These are phyloP conservation scores for Stercorarius parasiticus DNA, from an alignment of 2,113 vertebrate genomes.

Conservation along the genomic window DNA sequence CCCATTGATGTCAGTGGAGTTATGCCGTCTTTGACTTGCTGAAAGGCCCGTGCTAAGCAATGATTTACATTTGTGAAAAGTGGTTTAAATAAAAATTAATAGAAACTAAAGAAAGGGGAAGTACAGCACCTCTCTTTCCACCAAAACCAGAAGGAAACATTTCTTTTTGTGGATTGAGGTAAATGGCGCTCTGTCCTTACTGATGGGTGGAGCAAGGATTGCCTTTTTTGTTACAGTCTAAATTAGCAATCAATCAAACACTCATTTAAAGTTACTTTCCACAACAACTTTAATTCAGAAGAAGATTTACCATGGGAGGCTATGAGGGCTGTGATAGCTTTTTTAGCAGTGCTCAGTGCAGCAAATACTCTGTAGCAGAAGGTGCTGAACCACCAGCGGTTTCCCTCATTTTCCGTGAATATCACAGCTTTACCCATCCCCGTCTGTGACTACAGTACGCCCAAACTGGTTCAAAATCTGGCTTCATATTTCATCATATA, in stretches of 20 bases:
- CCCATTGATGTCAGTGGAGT: neutral
- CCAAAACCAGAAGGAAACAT: neutral
- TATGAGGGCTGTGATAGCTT: neutral
- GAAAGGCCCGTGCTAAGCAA: accelerated
- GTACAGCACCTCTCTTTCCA: neutral
- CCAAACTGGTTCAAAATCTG: neutral
- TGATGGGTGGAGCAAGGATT: neutral
- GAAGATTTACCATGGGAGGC: neutral
- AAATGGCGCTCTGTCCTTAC: neutral
- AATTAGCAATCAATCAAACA: neutral
- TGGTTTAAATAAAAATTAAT: neutral
- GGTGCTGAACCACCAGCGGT: neutral
- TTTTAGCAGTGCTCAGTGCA: neutral
- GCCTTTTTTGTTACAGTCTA: neutral
- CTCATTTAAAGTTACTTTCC: neutral
- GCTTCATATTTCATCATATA: neutral
- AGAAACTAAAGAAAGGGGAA: neutral
- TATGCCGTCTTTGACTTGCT: neutral
- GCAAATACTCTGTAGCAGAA: neutral
- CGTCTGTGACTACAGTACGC: neutral
- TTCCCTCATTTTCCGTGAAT: neutral
- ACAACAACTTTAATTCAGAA: neutral
- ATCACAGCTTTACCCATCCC: neutral
- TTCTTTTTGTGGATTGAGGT: neutral
- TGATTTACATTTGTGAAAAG: neutral